Percentiles rank a stretch among this genome's conserved stretches.
These are phyloP conservation scores for Arizona elegans DNA, from an alignment of 2,113 vertebrate species.

Conservation along the genomic window DNA sequence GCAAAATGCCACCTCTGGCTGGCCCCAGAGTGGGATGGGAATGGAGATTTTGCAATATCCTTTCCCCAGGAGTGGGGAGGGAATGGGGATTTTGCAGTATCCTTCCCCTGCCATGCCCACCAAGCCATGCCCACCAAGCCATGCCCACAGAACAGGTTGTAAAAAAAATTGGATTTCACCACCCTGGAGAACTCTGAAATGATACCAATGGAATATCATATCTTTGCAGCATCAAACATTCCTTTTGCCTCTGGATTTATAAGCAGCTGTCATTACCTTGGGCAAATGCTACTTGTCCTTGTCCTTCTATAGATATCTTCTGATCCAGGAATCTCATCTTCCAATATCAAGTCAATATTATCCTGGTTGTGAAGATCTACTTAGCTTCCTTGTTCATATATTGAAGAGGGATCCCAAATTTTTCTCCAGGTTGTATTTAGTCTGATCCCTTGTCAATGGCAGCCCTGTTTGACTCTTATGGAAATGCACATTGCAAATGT, in stretches of 20 bases:
- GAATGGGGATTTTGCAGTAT: too few relatives aligned
- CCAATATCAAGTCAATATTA: not conserved
- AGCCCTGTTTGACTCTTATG: not conserved
- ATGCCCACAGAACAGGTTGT: too few relatives aligned
- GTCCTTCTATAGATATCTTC: not conserved
- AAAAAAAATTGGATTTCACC: too few relatives aligned
- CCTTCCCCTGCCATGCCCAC: too few relatives aligned
- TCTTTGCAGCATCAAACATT: not conserved
- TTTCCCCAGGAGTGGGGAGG: too few relatives aligned
- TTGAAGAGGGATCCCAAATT: not conserved
- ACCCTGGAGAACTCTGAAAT: not conserved
- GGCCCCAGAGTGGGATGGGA: too few relatives aligned
- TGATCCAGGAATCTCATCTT: not conserved
- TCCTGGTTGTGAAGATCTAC: not conserved
- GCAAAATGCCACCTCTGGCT: too few relatives aligned
- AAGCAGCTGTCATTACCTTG: not conserved
- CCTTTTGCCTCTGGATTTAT: not conserved
- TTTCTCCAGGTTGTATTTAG: not conserved
- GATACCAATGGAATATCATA: not conserved
- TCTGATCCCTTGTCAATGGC: not conserved
- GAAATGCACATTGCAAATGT: not conserved
- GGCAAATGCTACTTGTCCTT: not conserved
- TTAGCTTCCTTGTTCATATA: not conserved
- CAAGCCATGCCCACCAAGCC: too few relatives aligned
- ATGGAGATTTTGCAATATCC: too few relatives aligned